Percentiles rank a stretch among this genome's conserved stretches.
phyloP scores from a whole-genome alignment of 1,140 invertebrate species.

The Aricia agestis region DNA sequence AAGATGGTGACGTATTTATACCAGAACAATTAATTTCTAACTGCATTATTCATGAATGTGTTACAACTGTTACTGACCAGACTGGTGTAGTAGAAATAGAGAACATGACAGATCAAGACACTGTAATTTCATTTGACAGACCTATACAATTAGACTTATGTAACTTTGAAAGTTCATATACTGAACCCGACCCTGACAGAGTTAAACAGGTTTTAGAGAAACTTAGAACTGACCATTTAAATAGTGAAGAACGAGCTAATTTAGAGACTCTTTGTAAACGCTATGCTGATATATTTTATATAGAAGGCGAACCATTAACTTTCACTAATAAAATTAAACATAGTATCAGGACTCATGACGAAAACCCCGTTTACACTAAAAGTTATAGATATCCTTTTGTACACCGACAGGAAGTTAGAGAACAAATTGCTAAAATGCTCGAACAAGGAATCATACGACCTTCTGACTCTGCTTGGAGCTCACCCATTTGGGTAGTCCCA shows the following conservation, averaged over 20 bases:
- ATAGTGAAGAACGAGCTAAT: conserved; percentile 27
- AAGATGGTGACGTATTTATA: conserved; percentile 14
- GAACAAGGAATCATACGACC: conserved; percentile 21
- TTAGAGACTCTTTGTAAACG: conserved; percentile 23
- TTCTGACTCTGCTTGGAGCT: conserved; percentile 21
- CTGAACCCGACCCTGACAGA: conserved; percentile 14
- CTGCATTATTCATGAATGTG: conserved; percentile 29
- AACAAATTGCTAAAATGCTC: conserved; percentile 22
- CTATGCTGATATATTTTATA: conserved; percentile 28
- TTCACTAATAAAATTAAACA: conserved; percentile 29
- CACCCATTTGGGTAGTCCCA: conserved; percentile 16
- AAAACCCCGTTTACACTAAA: conserved; percentile 30
- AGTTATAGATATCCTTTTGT: conserved; percentile 27
- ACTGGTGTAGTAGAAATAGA: conserved; percentile 23
- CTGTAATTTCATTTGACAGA: conserved; percentile 16
- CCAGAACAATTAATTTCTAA: conserved; percentile 20
- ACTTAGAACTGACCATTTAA: conserved; percentile 27
- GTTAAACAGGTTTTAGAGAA: conserved; percentile 23
- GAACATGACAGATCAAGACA: conserved; percentile 24
- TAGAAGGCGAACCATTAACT: conserved; percentile 26
- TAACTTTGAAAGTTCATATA: conserved; percentile 18
- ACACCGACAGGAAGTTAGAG: conserved; percentile 24
- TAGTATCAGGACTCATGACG: conserved; percentile 36
- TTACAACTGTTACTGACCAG: conserved; percentile 24
- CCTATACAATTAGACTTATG: conserved; percentile 17